A percentile compares a stretch with the other conserved stretches of the same genome.
Conservation (phyloP, 2,113 vertebrate genomes). For the Piprites chloris region DNA sequence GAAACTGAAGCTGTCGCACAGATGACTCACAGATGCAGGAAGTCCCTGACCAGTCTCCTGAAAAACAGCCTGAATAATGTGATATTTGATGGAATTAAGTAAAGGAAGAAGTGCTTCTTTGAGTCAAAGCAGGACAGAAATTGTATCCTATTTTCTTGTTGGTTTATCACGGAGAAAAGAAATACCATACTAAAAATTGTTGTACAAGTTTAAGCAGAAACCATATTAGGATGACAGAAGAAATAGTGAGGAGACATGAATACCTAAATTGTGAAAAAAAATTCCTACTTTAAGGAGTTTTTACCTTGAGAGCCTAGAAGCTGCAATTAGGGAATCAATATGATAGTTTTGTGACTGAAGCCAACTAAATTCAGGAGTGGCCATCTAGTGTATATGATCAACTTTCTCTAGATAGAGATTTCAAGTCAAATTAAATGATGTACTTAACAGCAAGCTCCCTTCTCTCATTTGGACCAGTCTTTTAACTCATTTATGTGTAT, state of each 20-base stretch:
- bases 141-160: neutral
- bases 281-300: neutral
- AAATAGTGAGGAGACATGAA: neutral
- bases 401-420: neutral
- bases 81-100: neutral
- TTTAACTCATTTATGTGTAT: neutral
- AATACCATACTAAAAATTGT: neutral
- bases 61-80: neutral
- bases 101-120: neutral
- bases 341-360: neutral
- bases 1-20: neutral
- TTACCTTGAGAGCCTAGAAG: neutral
- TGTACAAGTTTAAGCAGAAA: neutral
- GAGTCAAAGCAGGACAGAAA: neutral
- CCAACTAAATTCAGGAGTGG: neutral
- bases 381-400: neutral
- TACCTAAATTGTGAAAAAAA: neutral
- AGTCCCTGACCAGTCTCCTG: fast-evolving
- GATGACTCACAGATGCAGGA: neutral
- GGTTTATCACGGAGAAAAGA: neutral
- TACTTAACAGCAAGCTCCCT: neutral
- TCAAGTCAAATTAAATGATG: neutral
- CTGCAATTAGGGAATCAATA: neutral
- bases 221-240: fast-evolving
- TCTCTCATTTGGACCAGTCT: neutral